Conservation (phyloP, 1,140 invertebrate genomes). For the Neodiprion fabricii region DNA sequence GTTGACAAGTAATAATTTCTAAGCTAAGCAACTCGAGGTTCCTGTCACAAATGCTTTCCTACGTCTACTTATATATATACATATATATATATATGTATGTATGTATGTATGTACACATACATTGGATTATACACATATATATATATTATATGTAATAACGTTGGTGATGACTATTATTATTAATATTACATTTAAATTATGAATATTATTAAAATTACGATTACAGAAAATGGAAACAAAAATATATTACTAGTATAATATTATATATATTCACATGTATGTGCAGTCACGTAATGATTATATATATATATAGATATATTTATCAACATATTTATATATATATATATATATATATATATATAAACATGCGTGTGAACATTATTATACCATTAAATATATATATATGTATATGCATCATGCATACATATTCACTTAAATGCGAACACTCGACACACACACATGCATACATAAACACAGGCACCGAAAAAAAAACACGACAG, state of each 20-base stretch:
- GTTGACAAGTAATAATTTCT: constrained; percentile 31
- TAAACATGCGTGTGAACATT: constrained; percentile 34
- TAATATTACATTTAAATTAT: constrained; percentile 50
- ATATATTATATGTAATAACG: constrained; percentile 34
- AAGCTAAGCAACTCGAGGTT: constrained; percentile 58
- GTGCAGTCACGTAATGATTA: constrained; percentile 44
- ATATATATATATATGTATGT: neutral
- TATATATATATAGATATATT: neutral
- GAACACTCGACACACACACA: too few species aligned
- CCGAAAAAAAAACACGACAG: constrained; percentile 23
- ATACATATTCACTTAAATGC: too few species aligned
- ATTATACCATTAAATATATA: constrained; percentile 40
- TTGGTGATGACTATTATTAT: constrained; percentile 50
- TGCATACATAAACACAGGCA: constrained; percentile 27
- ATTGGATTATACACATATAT: too few species aligned
- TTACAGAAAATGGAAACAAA: constrained; percentile 18
- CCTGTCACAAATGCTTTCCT: constrained; percentile 59
- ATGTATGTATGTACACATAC: neutral
- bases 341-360: constrained; percentile 17
- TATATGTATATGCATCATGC: constrained; percentile 20
- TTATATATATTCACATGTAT: constrained; percentile 54
- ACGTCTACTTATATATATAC: constrained; percentile 42
- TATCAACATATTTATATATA: constrained; percentile 13
- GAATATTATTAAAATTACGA: constrained; percentile 16
- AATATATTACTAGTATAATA: constrained; percentile 48